Evolutionary conservation across 53 echinoderm and acorn worm genomes (phyloP), one percentile per base, ranked within the genome.

Genomic region (Arbacia lixula): DNA sequence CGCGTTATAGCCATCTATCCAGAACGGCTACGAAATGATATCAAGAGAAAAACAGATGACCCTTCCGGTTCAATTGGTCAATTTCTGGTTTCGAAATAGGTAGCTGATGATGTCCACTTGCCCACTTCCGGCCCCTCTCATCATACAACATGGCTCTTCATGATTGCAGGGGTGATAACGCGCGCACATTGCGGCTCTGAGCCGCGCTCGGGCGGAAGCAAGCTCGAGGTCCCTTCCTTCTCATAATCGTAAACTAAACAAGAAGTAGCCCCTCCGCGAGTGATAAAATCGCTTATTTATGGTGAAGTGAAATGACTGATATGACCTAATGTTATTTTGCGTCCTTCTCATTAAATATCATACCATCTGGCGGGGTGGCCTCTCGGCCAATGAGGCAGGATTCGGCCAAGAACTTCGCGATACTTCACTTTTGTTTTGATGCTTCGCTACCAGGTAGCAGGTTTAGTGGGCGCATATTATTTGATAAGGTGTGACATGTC

Each of bases 221-320:
- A 81, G 43, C 46, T 62, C 41, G 82, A 40, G 82, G 63, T 29
- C 62, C 26, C 63, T 81, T 81, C 64, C 82, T 63, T 32, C 62
- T 32, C 62, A 81, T 81, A 81, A 81, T 81, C 82, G 63, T 81
- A 81, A 3, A 43, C 82, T n/a, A 81, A 81, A 81, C 82, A 81
- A 28, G 21, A 64, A 16, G 12, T 5, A 5, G n/a, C 6, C 10
- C 64, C 6, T 64, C 30, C 32, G 82, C 22, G 19, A 57, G 12
- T 56, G 77, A 77, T 77, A 77, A 77, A 40, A 77, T 57, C 57
- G 21, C 14, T 11, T 33, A 60, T 77, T 58, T 57, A 77, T 77
- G 37, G 22, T 8, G 40, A 16, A 2, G 35, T 42, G 77, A 77
- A 77, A 77, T 77, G 77, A 77, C 24, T 77, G 53, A 53, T 53